Evolutionary conservation across 64 coral and sea anemone species (phyloP).

Genomic region (Pocillopora damicornis): DNA sequence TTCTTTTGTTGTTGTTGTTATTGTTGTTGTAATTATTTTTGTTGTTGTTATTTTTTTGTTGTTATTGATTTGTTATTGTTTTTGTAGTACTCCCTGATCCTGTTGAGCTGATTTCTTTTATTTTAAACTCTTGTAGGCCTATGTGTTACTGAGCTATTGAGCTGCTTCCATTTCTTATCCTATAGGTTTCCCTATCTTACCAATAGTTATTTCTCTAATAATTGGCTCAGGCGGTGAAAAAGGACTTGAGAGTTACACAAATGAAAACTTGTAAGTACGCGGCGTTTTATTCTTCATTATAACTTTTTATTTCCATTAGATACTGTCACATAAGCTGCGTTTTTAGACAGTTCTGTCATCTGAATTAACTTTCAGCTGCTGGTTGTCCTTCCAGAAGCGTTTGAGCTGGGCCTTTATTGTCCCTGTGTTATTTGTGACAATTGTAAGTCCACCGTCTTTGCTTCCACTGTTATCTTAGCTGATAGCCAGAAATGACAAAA

Average conservation of each 20-base stretch:
- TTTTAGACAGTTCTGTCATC: not conserved
- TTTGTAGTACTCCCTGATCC: no score
- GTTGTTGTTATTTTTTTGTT: no score
- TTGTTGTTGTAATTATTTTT: no score
- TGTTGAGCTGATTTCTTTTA: no score
- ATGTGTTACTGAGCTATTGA: no score
- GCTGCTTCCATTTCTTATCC: not conserved
- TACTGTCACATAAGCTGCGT: not conserved
- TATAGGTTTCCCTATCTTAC: slow-evolving; percentile 47
- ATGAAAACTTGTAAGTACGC: slow-evolving; percentile 51
- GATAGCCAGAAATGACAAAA: no score
- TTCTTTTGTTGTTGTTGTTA: no score
- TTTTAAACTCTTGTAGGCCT: no score
- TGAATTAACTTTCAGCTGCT: slow-evolving; percentile 33
- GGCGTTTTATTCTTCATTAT: not conserved
- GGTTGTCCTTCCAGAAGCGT: slow-evolving; percentile 52
- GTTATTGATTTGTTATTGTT: no score
- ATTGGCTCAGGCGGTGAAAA: slow-evolving; percentile 1
- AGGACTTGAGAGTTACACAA: slow-evolving; percentile 43
- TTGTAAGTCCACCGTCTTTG: not conserved
- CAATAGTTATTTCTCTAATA: slow-evolving; percentile 30
- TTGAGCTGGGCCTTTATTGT: slow-evolving; percentile 53
- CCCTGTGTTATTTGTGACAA: slow-evolving; percentile 30
- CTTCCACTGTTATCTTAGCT: not conserved
- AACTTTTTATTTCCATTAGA: not conserved